Conservation (phyloP, 1,140 invertebrate genomes). For the Arctopsyche grandis region DNA sequence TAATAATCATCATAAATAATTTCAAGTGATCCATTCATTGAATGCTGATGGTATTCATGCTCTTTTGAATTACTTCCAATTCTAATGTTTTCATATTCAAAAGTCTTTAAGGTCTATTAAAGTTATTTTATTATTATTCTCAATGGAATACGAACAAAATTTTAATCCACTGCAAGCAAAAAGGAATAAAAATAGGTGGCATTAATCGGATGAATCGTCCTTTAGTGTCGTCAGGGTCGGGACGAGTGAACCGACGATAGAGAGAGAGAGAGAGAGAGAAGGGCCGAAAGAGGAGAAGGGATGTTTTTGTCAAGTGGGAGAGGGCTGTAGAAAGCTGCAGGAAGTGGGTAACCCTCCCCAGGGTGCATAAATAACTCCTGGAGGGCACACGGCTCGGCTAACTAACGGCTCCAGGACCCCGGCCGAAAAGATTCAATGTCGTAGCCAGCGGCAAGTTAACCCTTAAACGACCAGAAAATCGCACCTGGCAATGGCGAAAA, state of each 20-base stretch:
- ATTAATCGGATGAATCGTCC: not conserved
- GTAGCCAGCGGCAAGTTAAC: conserved; percentile 37
- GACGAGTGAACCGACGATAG: not conserved
- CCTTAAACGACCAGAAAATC: not conserved
- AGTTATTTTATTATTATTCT: too few relatives aligned
- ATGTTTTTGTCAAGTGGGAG: conserved; percentile 36
- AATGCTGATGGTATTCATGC: too few relatives aligned
- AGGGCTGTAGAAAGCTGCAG: conserved; percentile 14
- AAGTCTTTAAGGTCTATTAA: too few relatives aligned
- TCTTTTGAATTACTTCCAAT: too few relatives aligned
- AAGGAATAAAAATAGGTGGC: not conserved
- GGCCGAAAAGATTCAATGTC: conserved; percentile 47
- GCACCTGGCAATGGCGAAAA: not conserved
- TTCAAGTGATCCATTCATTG: too few relatives aligned
- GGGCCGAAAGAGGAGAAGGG: not conserved
- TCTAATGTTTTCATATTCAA: too few relatives aligned
- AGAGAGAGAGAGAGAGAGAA: not conserved
- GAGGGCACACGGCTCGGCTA: conserved; percentile 39
- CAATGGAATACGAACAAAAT: not conserved
- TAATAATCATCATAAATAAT: too few relatives aligned
- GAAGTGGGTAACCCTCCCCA: conserved; percentile 7
- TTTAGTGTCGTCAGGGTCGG: not conserved
- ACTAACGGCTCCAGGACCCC: conserved; percentile 41
- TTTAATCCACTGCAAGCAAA: not conserved
- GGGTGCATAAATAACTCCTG: conserved; percentile 46